Base-by-base conservation (phyloP, 2,888 invertebrate species). In the Iselma pallidipennis region DNA sequence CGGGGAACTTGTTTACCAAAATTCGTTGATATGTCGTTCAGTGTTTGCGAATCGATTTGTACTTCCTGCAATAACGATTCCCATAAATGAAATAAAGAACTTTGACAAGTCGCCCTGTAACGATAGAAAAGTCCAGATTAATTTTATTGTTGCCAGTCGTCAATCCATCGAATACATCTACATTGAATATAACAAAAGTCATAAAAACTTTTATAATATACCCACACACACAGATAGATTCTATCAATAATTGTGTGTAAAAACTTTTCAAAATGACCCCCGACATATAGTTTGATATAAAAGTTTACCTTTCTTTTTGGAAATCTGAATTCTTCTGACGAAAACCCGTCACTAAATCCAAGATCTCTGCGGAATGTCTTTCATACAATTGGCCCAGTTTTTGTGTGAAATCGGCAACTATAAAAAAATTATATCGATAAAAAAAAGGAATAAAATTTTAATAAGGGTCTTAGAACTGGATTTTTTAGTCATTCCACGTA, bases 371-470 rank as follows among this genome's bases (percentile, higher is more conserved):
- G 12, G 95, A 93, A 81, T 95, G 95, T 73, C 91, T 90, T 81
- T 95, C 95, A 84, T 95, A 94, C 79, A 94, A 87, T 76, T 91
- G 91, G 66, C 95, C 91, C 82, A 95, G 84, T 82, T 94, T 92
- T 76, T 94, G 91, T 63, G 94, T 92, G 83, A 95, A 95, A 84
- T 95, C 95, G 71, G 94, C 91, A 80, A 95, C 95, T 95, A 87
- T 12, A 90, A 87, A 74, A 83, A 73, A 76, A 63, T 57, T 54
- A 45, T 54, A 16, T 19, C 4, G 7, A 10, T 49, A 14, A 45
- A 19, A 19, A 14, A 21, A 33, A 31, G n/a, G n/a, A n/a, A n/a
- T n/a, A n/a, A n/a, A n/a, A n/a, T n/a, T n/a, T n/a, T n/a, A n/a
- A n/a, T n/a, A n/a, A n/a, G n/a, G n/a, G n/a, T n/a, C n/a, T n/a